phyloP scores from a whole-genome alignment of 2,888 invertebrate species.

The Erebia palarica region DNA sequence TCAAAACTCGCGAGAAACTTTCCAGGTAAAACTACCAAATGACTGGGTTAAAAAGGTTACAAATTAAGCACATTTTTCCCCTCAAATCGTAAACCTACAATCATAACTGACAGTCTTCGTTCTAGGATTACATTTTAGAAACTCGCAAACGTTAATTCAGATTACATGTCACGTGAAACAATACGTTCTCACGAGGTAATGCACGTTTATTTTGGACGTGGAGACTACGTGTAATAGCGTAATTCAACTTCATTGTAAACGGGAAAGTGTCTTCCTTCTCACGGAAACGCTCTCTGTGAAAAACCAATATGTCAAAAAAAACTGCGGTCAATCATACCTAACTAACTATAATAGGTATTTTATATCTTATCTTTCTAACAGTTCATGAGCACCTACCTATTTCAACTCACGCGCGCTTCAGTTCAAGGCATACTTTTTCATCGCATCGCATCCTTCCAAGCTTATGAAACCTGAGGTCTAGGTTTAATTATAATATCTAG shows the following conservation, averaged over 20 bases:
- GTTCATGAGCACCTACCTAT: no score
- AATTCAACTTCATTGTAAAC: slow-evolving; percentile 66
- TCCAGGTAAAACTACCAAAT: no score
- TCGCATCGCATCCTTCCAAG: no score
- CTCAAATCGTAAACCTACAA: not conserved
- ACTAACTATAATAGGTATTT: no score
- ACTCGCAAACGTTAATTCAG: slow-evolving; percentile 49
- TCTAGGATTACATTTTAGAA: slow-evolving; percentile 17
- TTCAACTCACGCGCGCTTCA: no score
- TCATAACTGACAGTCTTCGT: slow-evolving; percentile 10
- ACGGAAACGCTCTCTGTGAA: slow-evolving; percentile 49
- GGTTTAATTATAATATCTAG: no score
- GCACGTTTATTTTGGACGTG: slow-evolving; percentile 69
- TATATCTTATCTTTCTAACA: no score
- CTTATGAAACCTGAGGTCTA: no score
- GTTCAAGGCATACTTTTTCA: no score
- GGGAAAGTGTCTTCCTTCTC: slow-evolving; percentile 65
- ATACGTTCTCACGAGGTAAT: slow-evolving; percentile 75
- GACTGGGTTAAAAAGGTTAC: no score
- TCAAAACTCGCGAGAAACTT: no score
- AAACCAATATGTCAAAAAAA: slow-evolving; percentile 26
- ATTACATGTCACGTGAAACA: slow-evolving; percentile 70
- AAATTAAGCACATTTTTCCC: not conserved
- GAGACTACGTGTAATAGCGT: slow-evolving; percentile 55
- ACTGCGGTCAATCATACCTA: no score